These are phyloP conservation scores for Leucoptera coffeella DNA, from an alignment of 2,888 invertebrate species.

Conservation along the genomic window DNA sequence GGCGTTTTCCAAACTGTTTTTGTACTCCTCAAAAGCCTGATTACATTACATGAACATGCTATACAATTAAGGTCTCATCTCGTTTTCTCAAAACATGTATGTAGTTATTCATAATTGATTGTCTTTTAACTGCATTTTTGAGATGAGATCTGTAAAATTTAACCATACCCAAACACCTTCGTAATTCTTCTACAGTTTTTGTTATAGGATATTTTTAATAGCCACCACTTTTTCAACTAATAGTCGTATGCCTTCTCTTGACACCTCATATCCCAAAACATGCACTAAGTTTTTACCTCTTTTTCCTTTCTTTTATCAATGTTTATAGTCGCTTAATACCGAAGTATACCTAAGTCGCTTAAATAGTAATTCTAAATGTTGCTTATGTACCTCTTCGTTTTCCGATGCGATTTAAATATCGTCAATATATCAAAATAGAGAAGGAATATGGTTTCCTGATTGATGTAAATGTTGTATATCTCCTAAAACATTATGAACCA, in stretches of 20 bases:
- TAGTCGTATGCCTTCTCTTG: constrained; percentile 5
- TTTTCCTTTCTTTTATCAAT: constrained; percentile 7
- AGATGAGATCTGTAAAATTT: constrained; percentile 15
- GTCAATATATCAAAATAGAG: constrained; percentile 11
- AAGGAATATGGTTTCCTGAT: too few species aligned
- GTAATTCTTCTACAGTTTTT: constrained; percentile 3
- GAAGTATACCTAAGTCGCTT: constrained; percentile 5
- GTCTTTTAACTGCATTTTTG: constrained; percentile 10
- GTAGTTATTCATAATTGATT: constrained; percentile 10
- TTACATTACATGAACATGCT: constrained; percentile 9
- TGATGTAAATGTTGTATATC: too few species aligned
- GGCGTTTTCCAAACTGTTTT: constrained; percentile 8
- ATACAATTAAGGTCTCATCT: constrained; percentile 7
- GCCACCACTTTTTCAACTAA: constrained; percentile 6
- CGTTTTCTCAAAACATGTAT: constrained; percentile 7
- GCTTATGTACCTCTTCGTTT: constrained; percentile 4
- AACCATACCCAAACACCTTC: too few species aligned
- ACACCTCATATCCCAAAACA: constrained; percentile 8
- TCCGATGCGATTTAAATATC: constrained; percentile 12
- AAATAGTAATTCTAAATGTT: constrained; percentile 7
- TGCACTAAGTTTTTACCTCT: constrained; percentile 4
- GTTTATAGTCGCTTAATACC: constrained; percentile 8
- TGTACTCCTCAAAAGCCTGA: constrained; percentile 6
- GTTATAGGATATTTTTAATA: constrained; percentile 6
- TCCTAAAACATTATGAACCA: too few species aligned